Evolutionary conservation across 2,888 invertebrate genomes (phyloP).

Genomic region (Ellobium chinense): DNA sequence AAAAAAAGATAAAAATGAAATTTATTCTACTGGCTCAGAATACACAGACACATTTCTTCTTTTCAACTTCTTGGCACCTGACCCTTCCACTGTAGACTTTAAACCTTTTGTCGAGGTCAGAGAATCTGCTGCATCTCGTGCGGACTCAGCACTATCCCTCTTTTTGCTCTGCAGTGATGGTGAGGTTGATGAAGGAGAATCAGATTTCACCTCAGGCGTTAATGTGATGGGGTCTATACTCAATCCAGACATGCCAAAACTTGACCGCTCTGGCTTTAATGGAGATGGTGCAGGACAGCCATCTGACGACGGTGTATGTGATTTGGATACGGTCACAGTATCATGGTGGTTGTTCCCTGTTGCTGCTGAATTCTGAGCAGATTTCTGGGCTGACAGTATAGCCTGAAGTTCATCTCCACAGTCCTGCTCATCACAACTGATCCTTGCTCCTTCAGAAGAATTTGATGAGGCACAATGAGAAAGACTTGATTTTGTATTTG

Average conservation of each 20-base stretch:
- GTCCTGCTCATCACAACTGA: not conserved
- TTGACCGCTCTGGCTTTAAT: not conserved
- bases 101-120: too few relatives aligned
- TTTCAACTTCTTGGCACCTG: slow-evolving; percentile 48
- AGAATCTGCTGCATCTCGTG: not conserved
- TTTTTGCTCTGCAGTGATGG: not conserved
- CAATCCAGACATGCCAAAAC: not conserved
- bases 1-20: not conserved
- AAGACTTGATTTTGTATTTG: too few relatives aligned
- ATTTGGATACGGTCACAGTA: not conserved
- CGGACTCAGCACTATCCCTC: not conserved
- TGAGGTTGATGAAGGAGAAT: not conserved
- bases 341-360: not conserved
- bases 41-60: slow-evolving; percentile 79
- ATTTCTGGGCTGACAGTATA: not conserved
- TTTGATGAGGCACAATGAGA: too few relatives aligned
- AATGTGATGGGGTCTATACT: not conserved
- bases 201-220: not conserved
- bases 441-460: too few relatives aligned
- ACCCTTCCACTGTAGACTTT: not conserved
- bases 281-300: not conserved
- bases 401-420: not conserved
- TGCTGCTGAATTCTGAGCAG: not conserved
- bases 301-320: not conserved
- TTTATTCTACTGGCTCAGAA: slow-evolving; percentile 49